Evolutionary conservation across 2,113 vertebrate genomes (phyloP), one percentile per base, ranked within the genome.

Genomic region (Anhinga rufa): DNA sequence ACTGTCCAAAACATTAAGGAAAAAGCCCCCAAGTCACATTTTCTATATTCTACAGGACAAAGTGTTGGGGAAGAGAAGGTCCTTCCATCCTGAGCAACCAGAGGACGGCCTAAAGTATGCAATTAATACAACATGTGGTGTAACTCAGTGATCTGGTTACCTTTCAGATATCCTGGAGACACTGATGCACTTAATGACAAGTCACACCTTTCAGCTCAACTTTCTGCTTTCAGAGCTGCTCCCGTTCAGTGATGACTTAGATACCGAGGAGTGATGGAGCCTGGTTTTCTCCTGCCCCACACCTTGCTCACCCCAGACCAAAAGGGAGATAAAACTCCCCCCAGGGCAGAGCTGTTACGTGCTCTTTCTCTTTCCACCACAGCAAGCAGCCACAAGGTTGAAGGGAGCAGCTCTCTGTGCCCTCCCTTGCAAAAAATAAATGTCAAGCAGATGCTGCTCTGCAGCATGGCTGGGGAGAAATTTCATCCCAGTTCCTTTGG

Each of bases 311-410:
- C 8, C 44, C 55, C 66, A 22, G 62, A 32, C 31, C 69, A 49
- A 28, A 66, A 90, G 32, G 68, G 91, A 93, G 86, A 90, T 70
- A 65, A 90, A 61, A 19, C 46, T 7, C 31, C 81, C 77, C 61
- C 66, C 42, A 12, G 79, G 86, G 19, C 74, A 70, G 61, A 72
- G 61, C 1, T 1, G 18, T 61, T 70, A 71, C 4, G 6, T 70
- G 64, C 79, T 82, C 31, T 13, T 76, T 52, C 85, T 46, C 61
- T 48, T 68, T 40, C 75, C 74, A n/a, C 24, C 55, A 2, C 2
- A 0, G 2, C 5, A 3, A 14, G 19, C 32, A 42, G 62, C 70
- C 2, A 2, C 4, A 7, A 7, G 10, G 76, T 11, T 15, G 82
- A 32, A 71, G 62, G 66, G 19, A 82, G 65, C 52, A 85, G 79